These are phyloP conservation scores for Teleogryllus occipitalis DNA, from an alignment of 1,140 invertebrate genomes.

Conservation along the genomic window DNA sequence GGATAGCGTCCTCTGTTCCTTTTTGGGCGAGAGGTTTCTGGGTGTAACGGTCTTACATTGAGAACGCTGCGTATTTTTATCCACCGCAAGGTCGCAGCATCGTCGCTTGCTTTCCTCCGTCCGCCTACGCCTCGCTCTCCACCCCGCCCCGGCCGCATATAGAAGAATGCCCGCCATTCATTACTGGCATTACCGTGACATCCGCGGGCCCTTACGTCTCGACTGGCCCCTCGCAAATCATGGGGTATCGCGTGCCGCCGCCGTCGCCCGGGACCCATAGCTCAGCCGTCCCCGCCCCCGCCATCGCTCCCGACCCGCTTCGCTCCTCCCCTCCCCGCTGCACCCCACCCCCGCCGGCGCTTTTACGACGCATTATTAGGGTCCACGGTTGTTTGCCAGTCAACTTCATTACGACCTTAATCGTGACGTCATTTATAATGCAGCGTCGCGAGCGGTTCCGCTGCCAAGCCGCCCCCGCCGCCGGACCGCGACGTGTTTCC, in stretches of 20 bases:
- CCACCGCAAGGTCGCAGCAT: too few species aligned
- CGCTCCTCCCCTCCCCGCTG: too few species aligned
- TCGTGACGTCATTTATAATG: not conserved
- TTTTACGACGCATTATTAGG: not conserved
- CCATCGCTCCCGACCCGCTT: not conserved
- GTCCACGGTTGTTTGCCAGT: not conserved
- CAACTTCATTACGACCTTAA: constrained; percentile 4
- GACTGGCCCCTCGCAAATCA: not conserved
- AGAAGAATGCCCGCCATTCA: not conserved
- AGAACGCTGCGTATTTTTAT: too few species aligned
- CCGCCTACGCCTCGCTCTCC: too few species aligned
- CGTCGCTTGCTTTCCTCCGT: too few species aligned
- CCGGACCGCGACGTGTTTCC: not conserved
- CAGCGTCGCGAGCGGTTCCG: not conserved
- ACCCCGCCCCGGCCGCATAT: not conserved
- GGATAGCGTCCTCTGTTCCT: too few species aligned
- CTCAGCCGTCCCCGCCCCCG: not conserved
- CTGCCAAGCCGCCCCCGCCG: too few species aligned
- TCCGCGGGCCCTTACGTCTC: not conserved
- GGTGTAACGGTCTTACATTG: too few species aligned
- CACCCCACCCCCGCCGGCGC: too few species aligned
- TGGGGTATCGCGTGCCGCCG: not conserved
- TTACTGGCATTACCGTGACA: not conserved
- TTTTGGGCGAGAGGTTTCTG: too few species aligned
- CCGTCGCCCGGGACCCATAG: not conserved